Conservation (phyloP, 2,888 invertebrate genomes). For the Acanthacorydalis orientalis region DNA sequence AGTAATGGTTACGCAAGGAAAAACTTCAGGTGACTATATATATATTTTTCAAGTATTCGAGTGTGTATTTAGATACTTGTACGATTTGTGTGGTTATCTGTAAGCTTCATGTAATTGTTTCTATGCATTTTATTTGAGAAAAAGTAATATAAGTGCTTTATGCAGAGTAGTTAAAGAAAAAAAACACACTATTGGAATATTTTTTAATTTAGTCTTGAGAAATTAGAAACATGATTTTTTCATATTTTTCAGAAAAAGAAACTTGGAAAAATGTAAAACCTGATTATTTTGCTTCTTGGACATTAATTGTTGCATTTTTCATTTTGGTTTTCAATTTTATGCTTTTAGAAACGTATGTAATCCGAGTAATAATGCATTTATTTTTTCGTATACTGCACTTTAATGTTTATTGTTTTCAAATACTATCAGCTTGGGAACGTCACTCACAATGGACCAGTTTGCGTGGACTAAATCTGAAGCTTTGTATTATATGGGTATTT, state of each 20-base stretch:
- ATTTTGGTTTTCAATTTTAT: constrained; percentile 78
- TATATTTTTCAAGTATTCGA: constrained; percentile 7
- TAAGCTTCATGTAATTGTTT: too few relatives aligned
- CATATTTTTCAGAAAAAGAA: constrained; percentile 50
- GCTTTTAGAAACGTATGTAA: constrained; percentile 57
- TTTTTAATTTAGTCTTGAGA: too few relatives aligned
- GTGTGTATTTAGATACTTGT: background rate
- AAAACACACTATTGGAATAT: too few relatives aligned
- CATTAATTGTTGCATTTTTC: constrained; percentile 64
- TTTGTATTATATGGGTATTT: constrained; percentile 62
- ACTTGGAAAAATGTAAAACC: constrained; percentile 54
- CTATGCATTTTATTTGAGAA: too few relatives aligned
- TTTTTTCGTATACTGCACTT: background rate
- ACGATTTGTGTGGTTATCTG: background rate
- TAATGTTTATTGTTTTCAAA: background rate
- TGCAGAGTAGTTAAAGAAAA: too few relatives aligned
- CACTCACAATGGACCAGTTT: constrained; percentile 78
- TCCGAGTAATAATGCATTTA: background rate
- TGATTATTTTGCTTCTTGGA: constrained; percentile 61
- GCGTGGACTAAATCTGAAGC: constrained; percentile 67
- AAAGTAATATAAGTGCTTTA: too few relatives aligned
- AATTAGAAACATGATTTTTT: background rate
- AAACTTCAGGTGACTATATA: constrained; percentile 33
- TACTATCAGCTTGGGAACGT: constrained; percentile 46
- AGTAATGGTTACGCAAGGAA: constrained; percentile 58